A percentile compares a stretch with the other conserved stretches of the same genome.
phyloP scores from a whole-genome alignment of 2,797 vertebrate genomes.

The Lacerta viridis region DNA sequence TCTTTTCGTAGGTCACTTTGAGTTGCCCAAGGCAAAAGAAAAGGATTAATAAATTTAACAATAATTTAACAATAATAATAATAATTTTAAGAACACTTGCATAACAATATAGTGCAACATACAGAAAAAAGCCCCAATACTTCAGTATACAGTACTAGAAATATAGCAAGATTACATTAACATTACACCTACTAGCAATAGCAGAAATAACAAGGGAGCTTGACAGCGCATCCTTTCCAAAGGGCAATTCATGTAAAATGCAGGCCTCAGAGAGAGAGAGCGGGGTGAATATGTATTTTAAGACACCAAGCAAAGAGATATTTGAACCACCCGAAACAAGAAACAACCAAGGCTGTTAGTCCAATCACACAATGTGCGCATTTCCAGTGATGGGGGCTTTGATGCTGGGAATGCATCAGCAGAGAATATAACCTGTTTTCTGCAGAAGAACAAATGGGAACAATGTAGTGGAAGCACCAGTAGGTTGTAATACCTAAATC shows the following conservation, averaged over 20 bases:
- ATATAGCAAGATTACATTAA: too few species aligned
- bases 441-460: fast-evolving
- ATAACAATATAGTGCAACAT: too few species aligned
- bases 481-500: not conserved
- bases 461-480: not conserved
- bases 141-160: too few species aligned
- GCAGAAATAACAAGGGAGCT: not conserved
- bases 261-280: not conserved
- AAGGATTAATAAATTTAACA: too few species aligned
- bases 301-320: not conserved
- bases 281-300: not conserved
- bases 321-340: not conserved
- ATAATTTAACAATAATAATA: too few species aligned
- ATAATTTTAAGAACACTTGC: too few species aligned
- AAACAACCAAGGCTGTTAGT: not conserved
- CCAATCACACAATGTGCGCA: not conserved
- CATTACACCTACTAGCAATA: too few species aligned
- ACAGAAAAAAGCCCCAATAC: too few species aligned
- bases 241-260: not conserved
- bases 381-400: not conserved
- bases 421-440: not conserved
- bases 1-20: too few species aligned
- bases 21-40: too few species aligned
- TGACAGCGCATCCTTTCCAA: not conserved
- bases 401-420: not conserved